Evolutionary conservation across 2,888 invertebrate species (phyloP).

Genomic region (Dolomedes plantarius): DNA sequence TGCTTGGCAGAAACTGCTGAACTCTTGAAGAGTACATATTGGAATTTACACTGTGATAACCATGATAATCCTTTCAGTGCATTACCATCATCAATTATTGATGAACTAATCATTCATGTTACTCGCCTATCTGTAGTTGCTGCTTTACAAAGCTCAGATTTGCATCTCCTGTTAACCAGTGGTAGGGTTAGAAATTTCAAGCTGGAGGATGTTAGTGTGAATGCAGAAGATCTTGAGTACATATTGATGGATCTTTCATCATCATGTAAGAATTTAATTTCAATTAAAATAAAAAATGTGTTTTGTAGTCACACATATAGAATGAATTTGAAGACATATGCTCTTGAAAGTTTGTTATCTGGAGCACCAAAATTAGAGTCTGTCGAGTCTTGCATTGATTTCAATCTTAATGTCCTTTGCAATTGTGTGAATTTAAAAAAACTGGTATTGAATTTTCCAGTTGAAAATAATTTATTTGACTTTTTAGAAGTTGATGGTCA

Average conservation of each 20-base stretch:
- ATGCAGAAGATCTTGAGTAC: conserved; percentile 25
- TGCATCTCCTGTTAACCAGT: conserved; percentile 40
- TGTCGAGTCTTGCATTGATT: conserved; percentile 32
- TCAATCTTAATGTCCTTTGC: conserved; percentile 32
- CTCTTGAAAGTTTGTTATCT: conserved; percentile 40
- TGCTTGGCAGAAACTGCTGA: conserved; percentile 29
- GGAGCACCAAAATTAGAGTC: conserved; percentile 33
- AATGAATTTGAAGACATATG: not conserved
- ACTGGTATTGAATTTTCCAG: conserved; percentile 40
- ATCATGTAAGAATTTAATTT: conserved; percentile 23
- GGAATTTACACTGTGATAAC: not conserved
- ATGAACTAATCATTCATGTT: conserved; percentile 34
- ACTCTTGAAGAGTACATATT: conserved; percentile 38
- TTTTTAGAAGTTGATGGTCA: conserved; percentile 35
- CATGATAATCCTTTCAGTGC: conserved; percentile 36
- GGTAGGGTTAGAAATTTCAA: conserved; percentile 46
- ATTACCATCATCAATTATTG: conserved; percentile 29
- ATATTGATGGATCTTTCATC: conserved; percentile 47
- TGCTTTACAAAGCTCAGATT: conserved; percentile 1
- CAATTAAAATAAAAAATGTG: conserved; percentile 25
- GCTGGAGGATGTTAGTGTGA: conserved; percentile 37
- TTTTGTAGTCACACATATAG: not conserved
- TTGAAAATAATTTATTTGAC: conserved; percentile 3
- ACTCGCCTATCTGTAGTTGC: not conserved
- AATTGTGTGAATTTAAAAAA: conserved; percentile 19